Conservation (phyloP, 2,113 vertebrate genomes). For the Brachypteracias leptosomus region DNA sequence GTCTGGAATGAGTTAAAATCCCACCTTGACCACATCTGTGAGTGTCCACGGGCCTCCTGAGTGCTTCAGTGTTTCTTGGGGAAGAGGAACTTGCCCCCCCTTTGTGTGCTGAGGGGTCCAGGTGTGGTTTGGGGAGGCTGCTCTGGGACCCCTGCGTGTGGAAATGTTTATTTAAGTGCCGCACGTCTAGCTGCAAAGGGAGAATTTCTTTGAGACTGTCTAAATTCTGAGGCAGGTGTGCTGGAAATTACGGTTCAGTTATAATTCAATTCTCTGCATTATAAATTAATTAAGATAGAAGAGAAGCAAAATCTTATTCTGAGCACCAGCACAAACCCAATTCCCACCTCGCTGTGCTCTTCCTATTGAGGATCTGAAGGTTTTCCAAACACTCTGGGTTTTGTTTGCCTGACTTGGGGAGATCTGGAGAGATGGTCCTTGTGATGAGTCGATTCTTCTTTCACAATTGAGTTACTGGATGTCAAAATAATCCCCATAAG, state of each 20-base stretch:
- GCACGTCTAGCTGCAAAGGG: neutral
- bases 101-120: neutral
- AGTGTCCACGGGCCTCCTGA: neutral
- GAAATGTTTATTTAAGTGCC: neutral
- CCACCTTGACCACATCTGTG: accelerated
- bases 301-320: neutral
- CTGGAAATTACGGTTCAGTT: neutral
- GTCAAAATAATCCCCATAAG: neutral
- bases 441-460: neutral
- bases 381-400: neutral
- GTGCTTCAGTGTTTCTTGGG: neutral
- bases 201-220: neutral
- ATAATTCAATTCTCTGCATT: neutral
- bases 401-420: neutral
- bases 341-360: neutral
- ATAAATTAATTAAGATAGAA: neutral
- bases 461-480: neutral
- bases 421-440: neutral
- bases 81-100: neutral
- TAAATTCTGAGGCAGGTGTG: neutral
- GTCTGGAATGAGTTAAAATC: neutral
- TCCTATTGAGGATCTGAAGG: neutral
- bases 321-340: neutral
- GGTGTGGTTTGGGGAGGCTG: neutral
- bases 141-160: neutral